Conservation (phyloP, 2,797 vertebrate genomes). For the Anabacerthia variegaticeps region DNA sequence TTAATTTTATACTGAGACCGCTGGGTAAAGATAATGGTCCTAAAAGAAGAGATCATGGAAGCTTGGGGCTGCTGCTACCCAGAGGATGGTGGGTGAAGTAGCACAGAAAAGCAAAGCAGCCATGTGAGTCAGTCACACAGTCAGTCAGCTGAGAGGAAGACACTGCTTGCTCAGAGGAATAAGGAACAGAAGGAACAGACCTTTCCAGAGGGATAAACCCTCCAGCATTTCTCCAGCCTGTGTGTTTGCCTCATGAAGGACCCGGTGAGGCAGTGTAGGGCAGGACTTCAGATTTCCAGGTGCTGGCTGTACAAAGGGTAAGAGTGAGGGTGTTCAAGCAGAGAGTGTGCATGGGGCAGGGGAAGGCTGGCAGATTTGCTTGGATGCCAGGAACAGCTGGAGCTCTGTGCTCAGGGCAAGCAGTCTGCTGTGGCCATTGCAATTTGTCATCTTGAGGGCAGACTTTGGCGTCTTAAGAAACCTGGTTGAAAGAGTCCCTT, state of each 20-base stretch:
- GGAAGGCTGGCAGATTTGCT: not conserved
- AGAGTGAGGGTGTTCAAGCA: not conserved
- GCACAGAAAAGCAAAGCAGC: accelerated
- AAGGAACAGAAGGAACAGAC: not conserved
- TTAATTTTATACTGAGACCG: not conserved
- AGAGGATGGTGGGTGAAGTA: not conserved
- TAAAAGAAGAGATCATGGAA: not conserved
- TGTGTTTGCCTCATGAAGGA: accelerated
- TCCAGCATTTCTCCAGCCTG: not conserved
- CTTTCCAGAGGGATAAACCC: not conserved
- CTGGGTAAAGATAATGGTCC: not conserved
- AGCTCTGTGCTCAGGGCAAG: not conserved
- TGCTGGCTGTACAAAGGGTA: not conserved
- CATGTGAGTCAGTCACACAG: not conserved
- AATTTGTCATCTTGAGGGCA: not conserved
- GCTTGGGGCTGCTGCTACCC: not conserved
- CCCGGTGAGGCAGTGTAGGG: too few species aligned
- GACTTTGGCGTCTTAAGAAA: not conserved
- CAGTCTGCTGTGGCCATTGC: not conserved
- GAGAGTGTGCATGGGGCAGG: accelerated
- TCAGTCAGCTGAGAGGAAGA: not conserved
- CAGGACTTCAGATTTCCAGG: not conserved
- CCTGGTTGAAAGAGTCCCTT: not conserved
- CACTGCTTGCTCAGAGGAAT: not conserved
- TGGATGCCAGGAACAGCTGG: not conserved